phyloP scores from a whole-genome alignment of 2,797 vertebrate species.

The Labeo calbasu region DNA sequence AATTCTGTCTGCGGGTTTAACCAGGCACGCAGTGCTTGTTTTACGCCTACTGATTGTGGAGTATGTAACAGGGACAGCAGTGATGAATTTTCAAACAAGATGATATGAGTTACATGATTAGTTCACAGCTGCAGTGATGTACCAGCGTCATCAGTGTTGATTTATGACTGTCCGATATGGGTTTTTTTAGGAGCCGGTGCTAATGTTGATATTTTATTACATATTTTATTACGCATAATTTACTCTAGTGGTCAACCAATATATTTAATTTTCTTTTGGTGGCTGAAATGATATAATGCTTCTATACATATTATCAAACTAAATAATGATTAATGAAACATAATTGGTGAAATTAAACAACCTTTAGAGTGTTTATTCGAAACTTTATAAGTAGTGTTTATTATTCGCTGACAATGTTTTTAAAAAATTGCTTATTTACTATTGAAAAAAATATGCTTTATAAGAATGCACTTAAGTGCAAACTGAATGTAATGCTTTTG shows the following conservation, averaged over 20 bases:
- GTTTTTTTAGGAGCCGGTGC: background rate
- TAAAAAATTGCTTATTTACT: background rate
- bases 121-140: background rate
- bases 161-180: background rate
- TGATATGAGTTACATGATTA: background rate
- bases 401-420: background rate
- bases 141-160: background rate
- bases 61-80: background rate
- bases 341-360: too few species aligned
- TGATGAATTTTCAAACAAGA: background rate
- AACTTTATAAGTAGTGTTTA: background rate
- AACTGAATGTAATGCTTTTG: background rate
- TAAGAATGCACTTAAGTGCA: background rate
- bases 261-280: background rate
- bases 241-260: background rate
- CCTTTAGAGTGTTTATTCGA: too few species aligned
- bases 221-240: background rate
- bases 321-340: too few species aligned
- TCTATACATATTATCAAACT: background rate
- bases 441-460: background rate
- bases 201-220: background rate
- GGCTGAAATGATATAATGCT: background rate
- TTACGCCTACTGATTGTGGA: background rate
- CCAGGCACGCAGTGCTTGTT: background rate
- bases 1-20: background rate